Evolutionary conservation across 2,888 invertebrate species (phyloP).

Genomic region (Ephialtes manifestator): DNA sequence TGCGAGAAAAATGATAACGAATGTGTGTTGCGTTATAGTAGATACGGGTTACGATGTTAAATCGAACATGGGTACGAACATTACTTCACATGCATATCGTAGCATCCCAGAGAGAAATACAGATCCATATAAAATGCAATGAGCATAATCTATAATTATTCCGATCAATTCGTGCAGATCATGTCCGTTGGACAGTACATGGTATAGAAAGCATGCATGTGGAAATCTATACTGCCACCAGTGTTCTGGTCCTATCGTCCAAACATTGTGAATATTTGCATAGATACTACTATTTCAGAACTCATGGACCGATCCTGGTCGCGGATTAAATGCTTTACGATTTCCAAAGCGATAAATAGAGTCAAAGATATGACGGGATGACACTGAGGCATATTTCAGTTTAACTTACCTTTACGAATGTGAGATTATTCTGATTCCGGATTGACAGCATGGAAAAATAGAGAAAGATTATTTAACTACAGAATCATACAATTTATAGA

Average conservation of each 20-base stretch:
- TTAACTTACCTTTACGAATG: slow-evolving; percentile 90
- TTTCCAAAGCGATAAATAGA: slow-evolving; percentile 52
- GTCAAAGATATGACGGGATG: slow-evolving; percentile 33
- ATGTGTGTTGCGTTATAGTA: slow-evolving; percentile 4
- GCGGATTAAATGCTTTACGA: slow-evolving; percentile 57
- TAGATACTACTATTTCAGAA: slow-evolving; percentile 56
- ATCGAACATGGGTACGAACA: slow-evolving; percentile 26
- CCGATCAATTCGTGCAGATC: slow-evolving; percentile 62
- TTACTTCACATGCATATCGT: slow-evolving; percentile 15
- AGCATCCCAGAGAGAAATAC: background rate
- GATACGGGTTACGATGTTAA: slow-evolving; percentile 12
- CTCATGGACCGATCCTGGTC: slow-evolving; percentile 26
- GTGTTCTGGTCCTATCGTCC: slow-evolving; percentile 41
- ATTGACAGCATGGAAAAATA: slow-evolving; percentile 63
- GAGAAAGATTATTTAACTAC: slow-evolving; percentile 56
- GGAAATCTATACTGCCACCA: slow-evolving; percentile 33
- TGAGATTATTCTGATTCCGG: slow-evolving; percentile 89
- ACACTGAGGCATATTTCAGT: background rate
- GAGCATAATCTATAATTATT: slow-evolving; percentile 70
- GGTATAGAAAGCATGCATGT: slow-evolving; percentile 37
- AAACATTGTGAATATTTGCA: slow-evolving; percentile 64
- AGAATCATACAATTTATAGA: background rate
- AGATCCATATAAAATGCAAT: slow-evolving; percentile 49
- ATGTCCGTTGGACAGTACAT: slow-evolving; percentile 34
- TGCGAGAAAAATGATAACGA: slow-evolving; percentile 42